Evolutionary conservation across 2,113 vertebrate species (phyloP).

Genomic region (Cynocephalus volans): DNA sequence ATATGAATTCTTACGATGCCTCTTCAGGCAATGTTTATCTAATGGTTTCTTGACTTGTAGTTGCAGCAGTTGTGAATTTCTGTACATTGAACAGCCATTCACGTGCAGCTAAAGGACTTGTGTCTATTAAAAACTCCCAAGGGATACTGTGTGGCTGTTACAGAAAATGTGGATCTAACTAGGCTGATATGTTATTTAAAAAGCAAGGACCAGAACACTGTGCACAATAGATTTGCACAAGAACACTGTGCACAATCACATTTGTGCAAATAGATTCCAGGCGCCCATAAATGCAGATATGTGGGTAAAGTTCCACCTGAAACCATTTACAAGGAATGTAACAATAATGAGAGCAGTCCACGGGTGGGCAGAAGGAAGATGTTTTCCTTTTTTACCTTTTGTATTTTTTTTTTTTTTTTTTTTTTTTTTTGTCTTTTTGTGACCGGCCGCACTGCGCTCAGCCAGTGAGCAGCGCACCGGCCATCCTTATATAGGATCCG

Average conservation of each 20-base stretch:
- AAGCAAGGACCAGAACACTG: background rate
- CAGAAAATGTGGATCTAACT: background rate
- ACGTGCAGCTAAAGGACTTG: background rate
- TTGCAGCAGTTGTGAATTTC: background rate
- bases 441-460: too few species aligned
- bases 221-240: too few species aligned
- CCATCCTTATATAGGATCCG: too few species aligned
- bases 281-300: rapidly evolving
- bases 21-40: background rate
- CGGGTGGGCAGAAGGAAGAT: background rate
- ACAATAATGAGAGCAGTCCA: background rate
- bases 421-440: too few species aligned
- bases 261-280: background rate
- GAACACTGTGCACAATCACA: background rate
- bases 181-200: background rate
- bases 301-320: background rate
- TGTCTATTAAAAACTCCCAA: background rate
- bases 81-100: background rate
- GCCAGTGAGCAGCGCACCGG: too few species aligned
- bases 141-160: background rate
- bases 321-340: background rate
- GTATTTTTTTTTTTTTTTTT: background rate
- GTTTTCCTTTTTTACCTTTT: background rate
- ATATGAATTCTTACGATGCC: background rate
- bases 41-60: background rate